A percentile compares a stretch with the other conserved stretches of the same genome.
phyloP scores from a whole-genome alignment of 2,113 vertebrate species.

The Ceyx melanurus region DNA sequence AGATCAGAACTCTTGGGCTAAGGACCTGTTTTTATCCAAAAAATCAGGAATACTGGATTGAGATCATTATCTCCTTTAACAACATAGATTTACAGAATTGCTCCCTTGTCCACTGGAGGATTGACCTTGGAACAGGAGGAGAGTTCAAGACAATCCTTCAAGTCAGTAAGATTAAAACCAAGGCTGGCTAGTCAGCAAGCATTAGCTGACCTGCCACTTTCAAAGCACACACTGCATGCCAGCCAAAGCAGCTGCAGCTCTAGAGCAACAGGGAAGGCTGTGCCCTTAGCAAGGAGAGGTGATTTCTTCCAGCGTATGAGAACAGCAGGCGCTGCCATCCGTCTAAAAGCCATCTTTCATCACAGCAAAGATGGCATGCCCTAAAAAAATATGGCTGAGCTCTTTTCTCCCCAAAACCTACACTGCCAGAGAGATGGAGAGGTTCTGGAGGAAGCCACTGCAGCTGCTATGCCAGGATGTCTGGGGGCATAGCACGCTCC shows the following conservation, averaged over 20 bases:
- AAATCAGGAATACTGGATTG: slow-evolving; percentile 26
- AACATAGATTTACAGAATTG: slow-evolving; percentile 24
- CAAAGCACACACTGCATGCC: not conserved
- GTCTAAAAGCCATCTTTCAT: not conserved
- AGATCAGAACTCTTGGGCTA: not conserved
- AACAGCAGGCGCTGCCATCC: not conserved
- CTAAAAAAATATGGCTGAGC: not conserved
- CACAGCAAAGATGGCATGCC: not conserved
- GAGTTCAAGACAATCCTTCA: slow-evolving; percentile 11
- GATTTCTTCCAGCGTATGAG: not conserved
- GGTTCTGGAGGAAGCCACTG: not conserved
- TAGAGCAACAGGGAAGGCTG: not conserved
- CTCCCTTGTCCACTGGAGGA: not conserved
- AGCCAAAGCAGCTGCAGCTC: slow-evolving; percentile 2
- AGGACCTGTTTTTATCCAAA: slow-evolving; percentile 23
- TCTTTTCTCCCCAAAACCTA: not conserved
- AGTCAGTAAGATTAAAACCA: slow-evolving; percentile 42
- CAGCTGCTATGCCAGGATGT: not conserved
- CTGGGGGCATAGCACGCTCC: fast-evolving
- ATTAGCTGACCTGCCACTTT: slow-evolving; percentile 11
- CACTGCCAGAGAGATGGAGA: not conserved
- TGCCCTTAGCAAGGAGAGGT: not conserved
- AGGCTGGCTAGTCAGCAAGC: slow-evolving; percentile 17
- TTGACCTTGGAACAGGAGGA: slow-evolving; percentile 39
- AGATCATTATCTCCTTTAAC: slow-evolving; percentile 28